A percentile compares a stretch with the other conserved stretches of the same genome.
phyloP scores from a whole-genome alignment of 2,888 invertebrate genomes.

The Cremastinae sp. region DNA sequence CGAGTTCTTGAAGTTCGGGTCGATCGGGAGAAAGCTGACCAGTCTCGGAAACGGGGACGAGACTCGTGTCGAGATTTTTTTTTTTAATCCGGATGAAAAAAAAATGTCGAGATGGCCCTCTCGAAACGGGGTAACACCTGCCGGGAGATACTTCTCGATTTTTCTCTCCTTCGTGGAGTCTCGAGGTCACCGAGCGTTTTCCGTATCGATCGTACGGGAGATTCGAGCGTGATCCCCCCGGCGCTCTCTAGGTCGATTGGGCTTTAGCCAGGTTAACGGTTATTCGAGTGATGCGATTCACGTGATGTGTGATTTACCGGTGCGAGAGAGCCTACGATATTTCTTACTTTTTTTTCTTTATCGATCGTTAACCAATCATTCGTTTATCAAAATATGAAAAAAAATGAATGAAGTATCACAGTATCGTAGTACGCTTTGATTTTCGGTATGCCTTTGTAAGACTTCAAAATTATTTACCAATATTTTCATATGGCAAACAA shows the following conservation, averaged over 20 bases:
- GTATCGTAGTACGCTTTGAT: no score
- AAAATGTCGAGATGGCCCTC: no score
- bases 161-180: constrained; percentile 19
- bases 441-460: no score
- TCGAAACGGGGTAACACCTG: neutral
- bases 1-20: constrained; percentile 42
- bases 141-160: constrained; percentile 37
- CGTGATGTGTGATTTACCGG: constrained; percentile 3
- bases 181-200: constrained; percentile 44
- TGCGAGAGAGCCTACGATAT: constrained; percentile 19
- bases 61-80: constrained; percentile 69
- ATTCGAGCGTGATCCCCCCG: constrained; percentile 2
- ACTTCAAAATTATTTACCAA: no score
- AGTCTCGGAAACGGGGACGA: constrained; percentile 69
- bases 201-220: constrained; percentile 2
- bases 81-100: constrained; percentile 6
- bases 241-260: constrained; percentile 50
- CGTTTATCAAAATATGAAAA: no score
- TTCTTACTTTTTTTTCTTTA: neutral
- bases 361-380: constrained; percentile 12
- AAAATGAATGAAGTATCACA: no score
- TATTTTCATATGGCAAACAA: no score
- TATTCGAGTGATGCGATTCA: constrained; percentile 42
- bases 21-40: constrained; percentile 72
- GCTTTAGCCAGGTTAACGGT: constrained; percentile 54